phyloP scores from a whole-genome alignment of 2,888 invertebrate genomes.

The Torymus texanus region DNA sequence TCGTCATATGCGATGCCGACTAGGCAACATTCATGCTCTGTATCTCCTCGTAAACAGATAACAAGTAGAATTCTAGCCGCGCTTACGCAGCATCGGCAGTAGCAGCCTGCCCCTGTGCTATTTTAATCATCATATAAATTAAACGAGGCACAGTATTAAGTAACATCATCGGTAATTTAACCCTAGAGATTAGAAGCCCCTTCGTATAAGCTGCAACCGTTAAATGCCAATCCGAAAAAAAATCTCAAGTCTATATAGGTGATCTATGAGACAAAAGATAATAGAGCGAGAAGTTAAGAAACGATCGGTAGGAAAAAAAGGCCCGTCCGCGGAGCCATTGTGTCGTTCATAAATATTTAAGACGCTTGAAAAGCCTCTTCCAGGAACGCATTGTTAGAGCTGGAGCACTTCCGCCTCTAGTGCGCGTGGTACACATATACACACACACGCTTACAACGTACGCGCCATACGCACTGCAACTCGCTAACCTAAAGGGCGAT shows the following conservation, averaged over 20 bases:
- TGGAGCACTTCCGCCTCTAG: slow-evolving; percentile 41
- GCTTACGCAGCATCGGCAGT: no score
- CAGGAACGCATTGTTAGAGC: slow-evolving; percentile 46
- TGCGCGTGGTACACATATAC: neutral
- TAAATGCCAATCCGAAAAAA: no score
- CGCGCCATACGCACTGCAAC: neutral
- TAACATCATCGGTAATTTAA: no score
- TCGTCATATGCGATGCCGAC: no score
- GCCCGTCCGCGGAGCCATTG: slow-evolving; percentile 6
- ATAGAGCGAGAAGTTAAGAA: slow-evolving; percentile 4
- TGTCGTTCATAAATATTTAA: slow-evolving; percentile 43
- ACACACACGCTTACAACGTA: neutral
- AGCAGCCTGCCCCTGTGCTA: no score
- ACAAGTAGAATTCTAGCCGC: no score
- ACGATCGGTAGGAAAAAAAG: slow-evolving; percentile 21
- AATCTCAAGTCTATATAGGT: neutral
- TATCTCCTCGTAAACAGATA: no score
- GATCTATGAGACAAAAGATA: slow-evolving; percentile 29
- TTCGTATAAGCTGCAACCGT: no score
- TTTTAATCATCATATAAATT: no score
- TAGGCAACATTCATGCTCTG: no score
- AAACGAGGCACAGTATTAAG: no score
- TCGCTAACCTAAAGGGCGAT: slow-evolving; percentile 23
- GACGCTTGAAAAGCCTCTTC: slow-evolving; percentile 39
- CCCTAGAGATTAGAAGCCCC: no score